Conservation (phyloP, 2,797 vertebrate species). For the Echiichthys vipera region DNA sequence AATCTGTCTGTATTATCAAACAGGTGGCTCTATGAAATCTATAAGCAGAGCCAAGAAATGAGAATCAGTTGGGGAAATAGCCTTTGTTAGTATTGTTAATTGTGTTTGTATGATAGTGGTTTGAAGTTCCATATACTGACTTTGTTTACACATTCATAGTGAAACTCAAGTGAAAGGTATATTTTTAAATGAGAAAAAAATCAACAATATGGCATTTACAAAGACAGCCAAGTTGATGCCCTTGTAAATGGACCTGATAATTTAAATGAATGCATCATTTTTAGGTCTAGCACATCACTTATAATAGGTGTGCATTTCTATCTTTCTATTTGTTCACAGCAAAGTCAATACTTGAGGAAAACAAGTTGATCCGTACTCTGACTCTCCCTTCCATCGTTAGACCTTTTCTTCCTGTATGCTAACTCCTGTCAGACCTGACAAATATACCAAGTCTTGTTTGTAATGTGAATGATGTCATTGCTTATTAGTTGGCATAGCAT, state of each 20-base stretch:
- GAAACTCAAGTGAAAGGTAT: neutral
- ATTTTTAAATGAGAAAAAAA: neutral
- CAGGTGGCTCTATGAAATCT: neutral
- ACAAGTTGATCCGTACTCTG: neutral
- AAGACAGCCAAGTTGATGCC: neutral
- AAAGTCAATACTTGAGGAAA: neutral
- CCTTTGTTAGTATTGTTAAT: neutral
- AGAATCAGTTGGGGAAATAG: neutral
- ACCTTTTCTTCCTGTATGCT: neutral
- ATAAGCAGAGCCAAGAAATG: neutral
- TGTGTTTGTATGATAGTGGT: neutral
- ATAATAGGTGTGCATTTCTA: neutral
- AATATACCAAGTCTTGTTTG: slow-evolving; percentile 6
- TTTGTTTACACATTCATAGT: neutral
- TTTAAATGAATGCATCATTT: neutral
- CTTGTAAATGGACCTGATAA: neutral
- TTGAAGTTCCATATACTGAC: neutral
- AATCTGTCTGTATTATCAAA: neutral
- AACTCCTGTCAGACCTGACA: neutral
- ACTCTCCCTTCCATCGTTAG: neutral
- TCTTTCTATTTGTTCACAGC: neutral
- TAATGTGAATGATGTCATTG: neutral
- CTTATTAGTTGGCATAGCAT: slow-evolving; percentile 19
- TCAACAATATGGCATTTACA: neutral
- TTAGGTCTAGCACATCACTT: neutral